Base-by-base conservation (phyloP, 2,888 invertebrate genomes). In the Erebia palarica region DNA sequence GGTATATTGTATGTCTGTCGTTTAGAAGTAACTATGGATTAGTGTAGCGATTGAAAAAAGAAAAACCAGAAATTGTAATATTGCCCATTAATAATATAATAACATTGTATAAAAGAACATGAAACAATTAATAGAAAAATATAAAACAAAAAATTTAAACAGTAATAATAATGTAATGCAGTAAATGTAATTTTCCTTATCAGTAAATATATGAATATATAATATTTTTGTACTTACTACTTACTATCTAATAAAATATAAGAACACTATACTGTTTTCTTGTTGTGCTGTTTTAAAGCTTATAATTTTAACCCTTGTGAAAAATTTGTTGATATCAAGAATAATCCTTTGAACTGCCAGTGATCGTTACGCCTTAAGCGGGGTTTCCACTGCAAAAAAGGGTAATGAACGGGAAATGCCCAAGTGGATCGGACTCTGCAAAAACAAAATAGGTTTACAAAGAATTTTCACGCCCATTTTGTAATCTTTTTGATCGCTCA, bases 181-280 rank as follows among this genome's bases (percentile, higher is more conserved):
- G 44, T 16, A 3, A 60, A 36, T 4, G 7, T 36, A 59, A 36
- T 60, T 16, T 14, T 59, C n/a, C 57, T 27, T 27, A 27, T 11
- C 0, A 18, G 10, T 13, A 11, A 55, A 13, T 9, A 58, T 58
- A 27, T 1, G 27, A 21, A 18, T 36, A 55, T 55, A 27, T 1
- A 53, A n/a, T 42, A 13, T 60, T 59, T 69, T 27, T 27, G 21
- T 47, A 44, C 61, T 55, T 57, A 61, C 21, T 10, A 21, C 55
- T 61, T 65, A 66, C 18, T 55, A 16, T 66, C 13, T 70, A 66
- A 66, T 65, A 53, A 61, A 70, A 66, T 11, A 47, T 65, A 16
- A 36, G 13, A 63, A 21, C 47, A 47, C 59, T n/a, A 16, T 21
- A 14, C 14, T 69, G 53, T 55, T 16, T 13, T 60, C n/a, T n/a